Evolutionary conservation across 1,140 invertebrate species (phyloP), one percentile per base, ranked within the genome.

Genomic region (Drosophila pandora): DNA sequence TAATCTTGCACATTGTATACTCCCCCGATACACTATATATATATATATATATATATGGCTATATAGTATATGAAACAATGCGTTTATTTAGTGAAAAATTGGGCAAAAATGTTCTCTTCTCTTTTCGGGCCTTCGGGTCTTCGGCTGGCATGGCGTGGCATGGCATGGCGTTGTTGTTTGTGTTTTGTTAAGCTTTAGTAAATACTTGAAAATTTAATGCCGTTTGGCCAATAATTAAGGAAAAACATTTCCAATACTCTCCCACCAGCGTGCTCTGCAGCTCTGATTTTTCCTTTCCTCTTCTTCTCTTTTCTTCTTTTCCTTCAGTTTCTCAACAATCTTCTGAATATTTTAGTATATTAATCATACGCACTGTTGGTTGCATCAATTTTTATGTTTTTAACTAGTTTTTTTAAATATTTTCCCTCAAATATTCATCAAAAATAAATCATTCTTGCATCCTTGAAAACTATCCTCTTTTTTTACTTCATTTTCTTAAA

Each of bases 141-240:
- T 28, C 25, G 5, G 25, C 25, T 28, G 25, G 25, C 25, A 1
- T 28, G 25, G 5, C 25, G 4, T 28, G 25, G 25, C 25, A 28
- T 28, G 25, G 25, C 25, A 28, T 63, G 22, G 56, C 4, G 34
- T 12, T 69, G 28, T 63, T 64, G 28, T 63, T 64, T 85, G 68
- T 87, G 70, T 87, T 87, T 82, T 87, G 82, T 87, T 87, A 88
- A 82, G 82, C 73, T 87, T 87, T 74, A 82, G 82, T 87, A 87
- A 87, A 87, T 87, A 87, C 82, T 87, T 87, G 83, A 87, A 82
- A 87, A 87, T 87, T 87, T 78, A 87, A 87, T 87, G 82, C 82
- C 82, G 78, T 88, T 87, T 87, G 82, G 78, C 74, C 69, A 85
- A 85, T 85, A 85, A 85, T 85, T 85, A 85, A 81, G 82, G 58